Conservation (phyloP, 2,888 invertebrate species). For the Cosmia trapezina region DNA sequence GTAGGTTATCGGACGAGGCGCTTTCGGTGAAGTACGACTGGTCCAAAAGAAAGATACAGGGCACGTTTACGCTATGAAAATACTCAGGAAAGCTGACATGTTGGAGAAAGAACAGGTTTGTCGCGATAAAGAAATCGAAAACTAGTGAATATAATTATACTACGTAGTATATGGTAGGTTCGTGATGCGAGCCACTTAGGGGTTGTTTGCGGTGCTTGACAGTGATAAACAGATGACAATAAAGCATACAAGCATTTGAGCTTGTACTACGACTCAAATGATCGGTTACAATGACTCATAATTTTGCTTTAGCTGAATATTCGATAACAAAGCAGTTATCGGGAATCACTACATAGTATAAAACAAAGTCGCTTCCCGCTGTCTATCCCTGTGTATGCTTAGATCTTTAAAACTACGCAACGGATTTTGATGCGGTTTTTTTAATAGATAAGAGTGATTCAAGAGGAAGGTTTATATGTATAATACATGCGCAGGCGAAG, state of each 20-base stretch:
- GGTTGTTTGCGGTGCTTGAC: constrained; percentile 13
- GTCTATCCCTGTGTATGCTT: no score
- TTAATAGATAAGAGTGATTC: no score
- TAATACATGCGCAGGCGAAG: no score
- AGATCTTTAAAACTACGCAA: no score
- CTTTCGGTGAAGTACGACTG: constrained; percentile 98
- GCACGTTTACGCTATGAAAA: constrained; percentile 99
- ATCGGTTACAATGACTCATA: constrained; percentile 27
- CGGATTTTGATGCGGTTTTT: no score
- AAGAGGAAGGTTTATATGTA: no score
- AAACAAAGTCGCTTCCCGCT: no score
- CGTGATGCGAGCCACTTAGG: neutral
- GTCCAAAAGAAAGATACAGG: constrained; percentile 99
- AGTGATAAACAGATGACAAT: neutral
- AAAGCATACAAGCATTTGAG: neutral
- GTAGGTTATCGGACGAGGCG: constrained; percentile 95
- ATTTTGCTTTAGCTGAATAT: constrained; percentile 26
- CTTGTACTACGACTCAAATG: neutral
- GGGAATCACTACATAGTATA: no score
- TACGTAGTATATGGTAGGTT: constrained; percentile 1
- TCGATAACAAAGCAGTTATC: constrained; percentile 31
- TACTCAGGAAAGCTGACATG: constrained; percentile 99
- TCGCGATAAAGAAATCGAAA: neutral
- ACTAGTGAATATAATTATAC: neutral
- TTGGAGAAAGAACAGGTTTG: constrained; percentile 98